Base-by-base conservation (phyloP, 1,140 invertebrate species). In the Elysia chlorotica region DNA sequence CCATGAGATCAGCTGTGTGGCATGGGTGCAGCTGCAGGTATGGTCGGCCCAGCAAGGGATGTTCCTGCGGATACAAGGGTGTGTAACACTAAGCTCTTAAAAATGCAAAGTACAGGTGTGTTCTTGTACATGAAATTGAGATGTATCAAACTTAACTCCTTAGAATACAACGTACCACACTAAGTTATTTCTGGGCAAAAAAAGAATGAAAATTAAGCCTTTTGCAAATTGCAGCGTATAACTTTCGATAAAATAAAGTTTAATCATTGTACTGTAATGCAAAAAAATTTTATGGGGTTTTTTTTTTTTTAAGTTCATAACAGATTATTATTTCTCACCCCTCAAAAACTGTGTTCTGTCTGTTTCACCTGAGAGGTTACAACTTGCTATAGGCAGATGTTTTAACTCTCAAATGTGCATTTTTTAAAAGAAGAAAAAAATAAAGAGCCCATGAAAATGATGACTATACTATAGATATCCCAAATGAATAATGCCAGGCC, bases 1-100 rank as follows among this genome's bases (percentile, higher is more conserved):
- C 36, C 85, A 87, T 86, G 28, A 86, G 78, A 62, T 79, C 74
- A 31, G 76, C 74, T 25, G 86, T 87, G 69, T 85, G 83, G 78
- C 86, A 87, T 2, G 86, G 86, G 74, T 87, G 86, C 28, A 87
- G 80, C 67, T 81, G 80, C 54, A 80, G 86, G 65, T 77, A 86
- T 66, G 86, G 86, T 17, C 79, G 74, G 19, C 82, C 81, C 1
- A 85, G 74, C 30, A 84, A 65, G 0, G 86, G 85, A 75, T 87
- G 86, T 74, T 86, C 85, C 81, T 83, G 73, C 14, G 67, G 41
- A 10, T 21, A 57, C 31, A 71, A 62, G 28, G 35, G 53, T 17
- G 25, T 36, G 19, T 21, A 14, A 5, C 10, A 56, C 23, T 6
- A 19, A n/a, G 0, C 1, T 19, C 14, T 2, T 63, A 53, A 0